Evolutionary conservation across 2,888 invertebrate genomes (phyloP), one percentile per base, ranked within the genome.

Genomic region (Amaurobius ferox): DNA sequence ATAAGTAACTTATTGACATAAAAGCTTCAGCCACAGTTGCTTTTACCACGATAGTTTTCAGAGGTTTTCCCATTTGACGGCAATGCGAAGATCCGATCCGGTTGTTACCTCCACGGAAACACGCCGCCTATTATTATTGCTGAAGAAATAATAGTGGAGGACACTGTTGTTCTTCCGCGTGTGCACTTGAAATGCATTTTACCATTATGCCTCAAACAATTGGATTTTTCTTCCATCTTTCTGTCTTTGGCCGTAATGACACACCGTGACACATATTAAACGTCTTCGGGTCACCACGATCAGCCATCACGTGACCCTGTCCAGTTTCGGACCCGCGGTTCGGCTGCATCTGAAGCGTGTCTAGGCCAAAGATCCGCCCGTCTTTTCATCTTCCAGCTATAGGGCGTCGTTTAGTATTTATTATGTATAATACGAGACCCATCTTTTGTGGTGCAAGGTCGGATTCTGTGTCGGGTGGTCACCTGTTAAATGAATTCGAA

Each of bases 281-380:
- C 7, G 13, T 3, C 16, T 16, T 23, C 23, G 55, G 55, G 55
- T 55, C 55, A 55, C 6, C 11, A 3, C 55, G 55, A 23, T 55
- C 23, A 6, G 6, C 55, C 23, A 44, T n/a, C 55, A 23, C 55
- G 23, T 23, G 55, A 55, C 55, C n/a, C 23, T 55, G 55, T 55
- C 55, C 55, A 55, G 19, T 16, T n/a, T 23, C 23, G 23, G 55
- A 2, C 19, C 19, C 6, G 16, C 23, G 9, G 16, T 2, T 9
- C 44, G 6, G 6, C n/a, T 44, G 16, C 19, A 55, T 23, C 55
- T 23, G 55, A 55, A 55, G 55, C 55, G 55, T 55, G 55, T 55
- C 55, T 55, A 55, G 55, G 55, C 55, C 55, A 55, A 55, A 55
- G 55, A 55, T 55, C 55, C 55, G 55, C 55, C 23, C 23, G 19